These are phyloP conservation scores for Apotomis betuletana DNA, from an alignment of 2,888 invertebrate species.

Conservation along the genomic window DNA sequence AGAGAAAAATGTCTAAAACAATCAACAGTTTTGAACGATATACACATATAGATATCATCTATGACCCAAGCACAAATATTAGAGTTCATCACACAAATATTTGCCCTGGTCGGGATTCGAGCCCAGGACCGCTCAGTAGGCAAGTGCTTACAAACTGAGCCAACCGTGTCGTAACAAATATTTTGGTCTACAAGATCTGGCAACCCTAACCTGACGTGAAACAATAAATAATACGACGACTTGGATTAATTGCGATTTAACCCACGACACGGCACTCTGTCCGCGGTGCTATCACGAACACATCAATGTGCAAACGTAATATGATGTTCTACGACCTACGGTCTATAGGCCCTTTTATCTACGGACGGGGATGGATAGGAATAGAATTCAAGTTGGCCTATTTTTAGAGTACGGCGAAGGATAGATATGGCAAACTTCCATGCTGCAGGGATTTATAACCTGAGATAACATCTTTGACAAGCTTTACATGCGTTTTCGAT, in stretches of 20 bases:
- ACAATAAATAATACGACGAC: conserved; percentile 71
- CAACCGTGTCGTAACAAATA: too few relatives aligned
- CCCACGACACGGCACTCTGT: conserved; percentile 57
- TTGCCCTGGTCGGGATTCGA: too few relatives aligned
- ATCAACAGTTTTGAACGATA: too few relatives aligned
- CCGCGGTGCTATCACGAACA: conserved; percentile 15
- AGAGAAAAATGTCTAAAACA: too few relatives aligned
- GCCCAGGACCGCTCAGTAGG: too few relatives aligned
- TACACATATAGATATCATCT: too few relatives aligned
- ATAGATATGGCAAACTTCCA: conserved; percentile 32
- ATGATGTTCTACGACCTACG: background rate
- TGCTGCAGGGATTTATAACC: conserved; percentile 19
- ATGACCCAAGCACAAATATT: too few relatives aligned
- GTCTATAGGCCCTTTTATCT: background rate
- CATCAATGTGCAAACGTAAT: background rate
- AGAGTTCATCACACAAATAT: too few relatives aligned
- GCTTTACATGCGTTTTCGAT: background rate
- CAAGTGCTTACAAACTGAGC: too few relatives aligned
- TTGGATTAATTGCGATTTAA: conserved; percentile 75
- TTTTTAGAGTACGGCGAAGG: conserved; percentile 27
- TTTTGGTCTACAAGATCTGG: too few relatives aligned
- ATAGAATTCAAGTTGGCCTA: conserved; percentile 28
- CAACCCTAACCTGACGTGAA: conserved; percentile 52
- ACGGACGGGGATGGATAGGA: conserved; percentile 4
- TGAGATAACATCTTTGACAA: conserved; percentile 10